These are phyloP conservation scores for Microcaecilia unicolor DNA, from an alignment of 2,797 vertebrate species.

Conservation along the genomic window DNA sequence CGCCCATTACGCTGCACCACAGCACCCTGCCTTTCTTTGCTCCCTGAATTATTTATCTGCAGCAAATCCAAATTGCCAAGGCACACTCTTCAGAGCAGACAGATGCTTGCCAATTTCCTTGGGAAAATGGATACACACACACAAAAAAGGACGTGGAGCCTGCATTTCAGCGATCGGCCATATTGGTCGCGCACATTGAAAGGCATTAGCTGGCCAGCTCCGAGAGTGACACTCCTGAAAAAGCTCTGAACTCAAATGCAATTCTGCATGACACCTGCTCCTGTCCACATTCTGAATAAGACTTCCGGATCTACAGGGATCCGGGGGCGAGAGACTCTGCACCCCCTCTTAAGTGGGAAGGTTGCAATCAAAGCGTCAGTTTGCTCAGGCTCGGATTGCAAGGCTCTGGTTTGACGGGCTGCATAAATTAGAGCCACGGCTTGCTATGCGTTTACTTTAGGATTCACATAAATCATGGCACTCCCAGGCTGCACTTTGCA, in stretches of 20 bases:
- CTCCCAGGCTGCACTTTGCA: background rate
- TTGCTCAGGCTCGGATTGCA: background rate
- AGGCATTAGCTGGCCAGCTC: conserved; percentile 19
- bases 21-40: conserved; percentile 23
- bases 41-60: conserved; percentile 57
- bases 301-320: conserved; percentile 43
- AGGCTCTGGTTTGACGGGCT: conserved; percentile 16
- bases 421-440: conserved; percentile 27
- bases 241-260: conserved; percentile 53
- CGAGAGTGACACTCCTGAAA: conserved; percentile 13
- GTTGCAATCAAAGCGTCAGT: conserved; percentile 33
- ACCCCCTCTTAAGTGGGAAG: conserved; percentile 44
- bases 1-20: background rate
- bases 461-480: conserved; percentile 5
- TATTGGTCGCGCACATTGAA: conserved; percentile 51
- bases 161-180: conserved; percentile 55
- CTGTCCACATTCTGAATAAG: conserved; percentile 61
- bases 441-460: conserved; percentile 13
- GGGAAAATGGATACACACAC: conserved; percentile 13
- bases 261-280: conserved; percentile 77
- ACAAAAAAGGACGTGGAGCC: conserved; percentile 32
- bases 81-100: conserved; percentile 47
- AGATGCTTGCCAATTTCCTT: conserved; percentile 54
- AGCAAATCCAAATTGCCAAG: conserved; percentile 60
- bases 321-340: conserved; percentile 55